Conservation (phyloP, 2,797 vertebrate species). For the Lycodopsis pacificus region DNA sequence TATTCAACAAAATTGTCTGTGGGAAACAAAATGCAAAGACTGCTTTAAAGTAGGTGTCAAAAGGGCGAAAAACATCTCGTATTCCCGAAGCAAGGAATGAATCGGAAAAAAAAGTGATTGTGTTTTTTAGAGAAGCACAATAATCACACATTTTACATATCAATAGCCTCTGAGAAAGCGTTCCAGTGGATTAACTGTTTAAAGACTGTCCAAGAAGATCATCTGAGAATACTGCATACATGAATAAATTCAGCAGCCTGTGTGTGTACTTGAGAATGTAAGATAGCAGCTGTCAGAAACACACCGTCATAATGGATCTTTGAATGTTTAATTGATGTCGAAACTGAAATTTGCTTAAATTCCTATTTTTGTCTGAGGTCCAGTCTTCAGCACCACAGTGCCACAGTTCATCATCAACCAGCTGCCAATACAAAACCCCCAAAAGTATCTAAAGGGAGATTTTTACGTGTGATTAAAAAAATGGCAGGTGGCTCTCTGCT, state of each 20-base stretch:
- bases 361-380: neutral
- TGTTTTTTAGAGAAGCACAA: constrained; percentile 29
- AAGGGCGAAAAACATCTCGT: neutral
- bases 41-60: constrained; percentile 18
- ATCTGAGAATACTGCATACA: constrained; percentile 58
- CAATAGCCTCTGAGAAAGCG: constrained; percentile 47
- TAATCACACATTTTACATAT: constrained; percentile 61
- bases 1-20: neutral
- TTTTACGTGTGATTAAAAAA: constrained; percentile 31
- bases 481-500: constrained; percentile 35
- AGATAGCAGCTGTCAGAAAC: constrained; percentile 37
- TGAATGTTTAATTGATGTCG: constrained; percentile 6
- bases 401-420: neutral
- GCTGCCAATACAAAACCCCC: neutral
- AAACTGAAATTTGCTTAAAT: neutral
- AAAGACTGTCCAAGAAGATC: constrained; percentile 61
- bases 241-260: constrained; percentile 59
- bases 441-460: neutral
- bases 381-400: neutral
- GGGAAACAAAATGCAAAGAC: constrained; percentile 15
- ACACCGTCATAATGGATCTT: neutral
- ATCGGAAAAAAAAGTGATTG: constrained; percentile 13
- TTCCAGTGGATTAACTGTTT: constrained; percentile 63
- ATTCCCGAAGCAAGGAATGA: constrained; percentile 27
- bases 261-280: constrained; percentile 18